phyloP scores from a whole-genome alignment of 2,113 vertebrate species.

The Tamias sibiricus region DNA sequence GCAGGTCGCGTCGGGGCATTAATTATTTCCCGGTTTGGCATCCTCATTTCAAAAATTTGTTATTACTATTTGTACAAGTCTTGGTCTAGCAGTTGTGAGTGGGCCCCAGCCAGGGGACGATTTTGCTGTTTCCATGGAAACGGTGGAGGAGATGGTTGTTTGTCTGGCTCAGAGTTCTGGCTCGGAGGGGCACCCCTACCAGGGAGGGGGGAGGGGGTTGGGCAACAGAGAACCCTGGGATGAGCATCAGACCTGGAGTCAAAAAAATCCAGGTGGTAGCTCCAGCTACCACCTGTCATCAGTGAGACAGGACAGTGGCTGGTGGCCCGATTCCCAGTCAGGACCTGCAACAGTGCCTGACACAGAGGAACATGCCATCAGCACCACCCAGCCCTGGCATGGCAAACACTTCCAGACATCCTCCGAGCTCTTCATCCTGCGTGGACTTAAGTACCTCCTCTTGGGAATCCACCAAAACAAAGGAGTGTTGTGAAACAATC shows the following conservation, averaged over 20 bases:
- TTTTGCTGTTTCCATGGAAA: constrained; percentile 85
- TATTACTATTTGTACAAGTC: constrained; percentile 84
- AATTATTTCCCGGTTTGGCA: constrained; percentile 86
- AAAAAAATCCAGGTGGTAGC: neutral
- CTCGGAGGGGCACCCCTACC: constrained; percentile 35
- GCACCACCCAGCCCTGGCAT: neutral
- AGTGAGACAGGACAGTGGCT: neutral
- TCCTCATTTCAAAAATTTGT: constrained; percentile 74
- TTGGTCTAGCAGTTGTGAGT: constrained; percentile 80
- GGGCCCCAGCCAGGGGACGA: constrained; percentile 76
- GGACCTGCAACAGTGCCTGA: neutral
- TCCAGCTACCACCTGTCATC: neutral
- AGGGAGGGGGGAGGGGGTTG: constrained; percentile 37
- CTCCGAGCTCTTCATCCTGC: neutral
- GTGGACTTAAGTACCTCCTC: neutral
- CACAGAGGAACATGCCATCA: neutral
- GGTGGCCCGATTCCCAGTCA: neutral
- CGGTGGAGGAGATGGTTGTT: constrained; percentile 56
- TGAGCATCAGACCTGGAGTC: neutral
- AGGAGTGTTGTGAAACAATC: neutral
- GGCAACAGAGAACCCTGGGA: neutral
- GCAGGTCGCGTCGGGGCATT: constrained; percentile 69
- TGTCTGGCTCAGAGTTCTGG: constrained; percentile 78
- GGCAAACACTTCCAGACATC: neutral
- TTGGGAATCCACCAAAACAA: neutral